Base-by-base conservation (phyloP, 2,888 invertebrate species). In the Teleiodes luculella region DNA sequence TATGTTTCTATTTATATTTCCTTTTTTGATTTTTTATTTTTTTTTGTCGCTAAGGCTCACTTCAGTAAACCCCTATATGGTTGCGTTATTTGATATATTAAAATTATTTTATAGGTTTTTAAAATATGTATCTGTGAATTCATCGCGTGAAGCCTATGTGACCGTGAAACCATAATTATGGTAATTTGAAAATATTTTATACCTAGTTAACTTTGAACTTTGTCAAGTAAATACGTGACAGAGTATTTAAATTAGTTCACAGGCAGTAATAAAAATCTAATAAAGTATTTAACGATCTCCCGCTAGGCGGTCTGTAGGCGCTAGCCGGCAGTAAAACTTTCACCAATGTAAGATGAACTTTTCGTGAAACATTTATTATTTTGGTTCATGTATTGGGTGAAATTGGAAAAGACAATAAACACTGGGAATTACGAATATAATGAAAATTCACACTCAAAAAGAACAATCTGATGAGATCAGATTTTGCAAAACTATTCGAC, bases 241-340 rank as follows among this genome's bases (percentile, higher is more conserved):
- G 66, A 65, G 60, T 65, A 70, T 72, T 78, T 76, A 18, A 74
- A 76, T 78, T 72, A 79, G 75, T 78, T 78, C 75, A 78, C 73
- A 76, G 74, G 72, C 69, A 68, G 69, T 74, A 79, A 78, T 83
- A 80, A 83, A 83, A 83, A 78, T 75, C 78, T 78, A 74, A 81
- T 81, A 83, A 80, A 82, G 74, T 72, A 74, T 79, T 72, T 83
- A 82, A 81, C 82, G 76, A 78, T 75, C 79, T 74, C 78, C 78
- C 76, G 72, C 74, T 78, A 80, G 80, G 80, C 78, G 82, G 82
- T 81, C 80, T 64, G 56, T 66, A 74, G 76, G 72, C 67, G 66
- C 68, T 63, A 65, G 66, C 57, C 66, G 69, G 70, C 72, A 74
- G 64, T 75, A 74, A 75, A 76, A 70, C 58, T 54, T 28, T 57